Percentiles rank a stretch among this genome's conserved stretches.
Evolutionary conservation across 2,888 invertebrate genomes (phyloP).

Genomic region (Agriopis leucophaearia): DNA sequence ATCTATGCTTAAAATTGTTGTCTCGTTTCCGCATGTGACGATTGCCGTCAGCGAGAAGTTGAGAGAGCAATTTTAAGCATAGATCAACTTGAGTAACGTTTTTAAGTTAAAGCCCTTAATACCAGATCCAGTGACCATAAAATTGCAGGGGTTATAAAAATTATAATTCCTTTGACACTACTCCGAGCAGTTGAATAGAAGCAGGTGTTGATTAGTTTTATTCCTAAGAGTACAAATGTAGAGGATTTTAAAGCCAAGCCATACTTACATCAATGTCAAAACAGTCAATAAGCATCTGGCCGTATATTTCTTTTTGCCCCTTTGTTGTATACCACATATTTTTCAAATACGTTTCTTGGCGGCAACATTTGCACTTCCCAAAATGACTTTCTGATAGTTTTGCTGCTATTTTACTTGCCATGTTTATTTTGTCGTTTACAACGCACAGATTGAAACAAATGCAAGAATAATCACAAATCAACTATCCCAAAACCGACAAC

Average conservation of each 20-base stretch:
- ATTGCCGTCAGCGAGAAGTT: too few species aligned
- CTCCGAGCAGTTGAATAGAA: not conserved
- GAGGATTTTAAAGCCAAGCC: not conserved
- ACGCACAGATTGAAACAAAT: not conserved
- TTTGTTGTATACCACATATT: constrained; percentile 65
- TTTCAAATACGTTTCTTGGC: constrained; percentile 63
- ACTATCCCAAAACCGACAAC: too few species aligned
- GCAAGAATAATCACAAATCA: too few species aligned
- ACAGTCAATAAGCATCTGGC: constrained; percentile 69
- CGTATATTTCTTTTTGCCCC: constrained; percentile 59
- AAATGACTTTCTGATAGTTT: constrained; percentile 43
- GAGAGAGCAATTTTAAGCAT: too few species aligned
- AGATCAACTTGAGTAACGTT: too few species aligned
- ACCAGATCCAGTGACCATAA: too few species aligned
- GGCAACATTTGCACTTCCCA: constrained; percentile 70
- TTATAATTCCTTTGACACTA: not conserved
- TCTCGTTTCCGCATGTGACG: too few species aligned
- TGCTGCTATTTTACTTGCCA: constrained; percentile 24
- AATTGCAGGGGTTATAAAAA: not conserved
- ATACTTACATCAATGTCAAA: constrained; percentile 66
- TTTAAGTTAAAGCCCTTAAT: too few species aligned
- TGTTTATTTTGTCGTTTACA: not conserved
- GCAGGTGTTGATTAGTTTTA: not conserved
- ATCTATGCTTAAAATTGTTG: too few species aligned
- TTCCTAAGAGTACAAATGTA: not conserved